Base-by-base conservation (phyloP, 2,113 vertebrate species). In the Balaeniceps rex region DNA sequence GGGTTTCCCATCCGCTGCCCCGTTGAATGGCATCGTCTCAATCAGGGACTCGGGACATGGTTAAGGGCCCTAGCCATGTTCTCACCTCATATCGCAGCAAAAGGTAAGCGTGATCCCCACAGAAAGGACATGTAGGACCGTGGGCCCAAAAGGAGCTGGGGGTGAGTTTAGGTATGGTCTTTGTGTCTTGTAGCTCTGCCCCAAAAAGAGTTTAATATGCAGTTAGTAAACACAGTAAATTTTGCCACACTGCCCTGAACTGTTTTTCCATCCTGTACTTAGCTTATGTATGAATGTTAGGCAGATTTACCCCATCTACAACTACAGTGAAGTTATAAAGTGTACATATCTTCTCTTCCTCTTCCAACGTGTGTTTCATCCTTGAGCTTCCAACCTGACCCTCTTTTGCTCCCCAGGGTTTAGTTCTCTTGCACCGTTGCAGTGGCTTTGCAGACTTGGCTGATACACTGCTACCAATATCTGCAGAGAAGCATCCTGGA, bases 51-150 rank as follows among this genome's bases (percentile, higher is more conserved):
- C 1, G 2, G 44, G 31, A 36, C 6, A 8, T 3, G 3, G 11
- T 58, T 46, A 31, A 28, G 36, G 36, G 44, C 4, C 51, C 29
- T 16, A 11, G 40, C 31, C 0, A 0, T 33, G 28, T 57, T 83
- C 36, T 71, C 44, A n/a, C 17, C 13, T 25, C 13, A 3, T 21
- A 21, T 22, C 0, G 0, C 38, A 75, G 24, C 0, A 2, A 60
- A 75, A 69, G 31, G 25, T 38, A 28, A 68, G n/a, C 0, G 0
- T 46, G 16, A 74, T n/a, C 44, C 25, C 25, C 33, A 7, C 8
- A 46, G 47, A 58, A 58, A 38, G 26, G 36, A 87, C 23, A 66
- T 0, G 1, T 8, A 55, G n/a, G 22, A 36, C 54, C 1, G 1
- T 28, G 28, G 17, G 25, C 24, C 15, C 82, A 60, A 64, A 75